These are phyloP conservation scores for Hyla sarda DNA, from an alignment of 2,113 vertebrate species.

Conservation along the genomic window DNA sequence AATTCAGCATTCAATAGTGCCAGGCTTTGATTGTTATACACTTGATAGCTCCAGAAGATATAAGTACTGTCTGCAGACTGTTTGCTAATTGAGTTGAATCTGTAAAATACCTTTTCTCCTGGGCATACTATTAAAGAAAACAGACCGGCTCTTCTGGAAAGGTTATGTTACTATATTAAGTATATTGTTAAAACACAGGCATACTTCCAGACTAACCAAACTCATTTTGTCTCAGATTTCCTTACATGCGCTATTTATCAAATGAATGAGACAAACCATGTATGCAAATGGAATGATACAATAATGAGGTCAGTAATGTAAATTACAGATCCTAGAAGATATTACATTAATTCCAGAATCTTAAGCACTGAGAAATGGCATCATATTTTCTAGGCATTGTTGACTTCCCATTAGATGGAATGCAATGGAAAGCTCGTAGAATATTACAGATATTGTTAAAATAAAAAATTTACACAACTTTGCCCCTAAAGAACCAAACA, in stretches of 20 bases:
- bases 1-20: too few relatives aligned
- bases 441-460: too few relatives aligned
- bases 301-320: constrained; percentile 38
- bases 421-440: neutral
- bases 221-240: constrained; percentile 10
- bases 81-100: constrained; percentile 23
- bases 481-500: too few relatives aligned
- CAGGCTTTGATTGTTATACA: neutral
- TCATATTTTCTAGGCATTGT: neutral
- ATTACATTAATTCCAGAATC: neutral
- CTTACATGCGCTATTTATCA: constrained; percentile 30
- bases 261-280: constrained; percentile 16
- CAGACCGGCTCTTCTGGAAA: constrained; percentile 25
- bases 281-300: constrained; percentile 19
- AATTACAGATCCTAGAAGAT: neutral
- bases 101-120: constrained; percentile 5
- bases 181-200: constrained; percentile 29
- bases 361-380: neutral
- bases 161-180: constrained; percentile 42
- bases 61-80: neutral
- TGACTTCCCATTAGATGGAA: neutral
- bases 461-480: too few relatives aligned
- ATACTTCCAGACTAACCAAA: constrained; percentile 9
- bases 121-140: constrained; percentile 19
- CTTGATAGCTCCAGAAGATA: neutral